Conservation (phyloP, 2,797 vertebrate species). For the Macropodus opercularis region DNA sequence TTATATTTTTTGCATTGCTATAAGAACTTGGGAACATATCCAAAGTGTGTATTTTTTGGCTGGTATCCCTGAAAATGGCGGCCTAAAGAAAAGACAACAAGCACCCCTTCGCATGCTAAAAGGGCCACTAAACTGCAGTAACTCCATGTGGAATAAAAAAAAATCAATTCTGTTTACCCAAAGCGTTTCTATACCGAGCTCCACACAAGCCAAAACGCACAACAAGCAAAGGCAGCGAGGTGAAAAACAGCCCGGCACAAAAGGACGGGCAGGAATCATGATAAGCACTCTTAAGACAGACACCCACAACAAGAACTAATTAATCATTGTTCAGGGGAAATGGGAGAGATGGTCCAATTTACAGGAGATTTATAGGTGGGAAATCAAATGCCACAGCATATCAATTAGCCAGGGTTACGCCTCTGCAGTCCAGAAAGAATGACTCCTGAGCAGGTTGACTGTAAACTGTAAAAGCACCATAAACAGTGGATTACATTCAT, state of each 20-base stretch:
- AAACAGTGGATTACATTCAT: neutral
- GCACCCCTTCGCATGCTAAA: constrained; percentile 32
- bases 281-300: constrained; percentile 58
- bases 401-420: constrained; percentile 67
- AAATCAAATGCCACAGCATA: constrained; percentile 67
- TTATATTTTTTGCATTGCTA: no score
- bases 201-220: constrained; percentile 18
- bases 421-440: constrained; percentile 47
- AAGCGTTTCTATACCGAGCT: constrained; percentile 13
- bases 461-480: constrained; percentile 24
- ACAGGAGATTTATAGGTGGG: constrained; percentile 59
- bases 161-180: constrained; percentile 45
- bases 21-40: constrained; percentile 4
- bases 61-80: constrained; percentile 5
- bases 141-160: constrained; percentile 24
- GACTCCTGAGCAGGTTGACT: constrained; percentile 33
- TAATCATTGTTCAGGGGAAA: constrained; percentile 61
- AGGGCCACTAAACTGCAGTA: constrained; percentile 30
- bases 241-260: constrained; percentile 12
- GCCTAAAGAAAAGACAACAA: constrained; percentile 25
- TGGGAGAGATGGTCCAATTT: constrained; percentile 55
- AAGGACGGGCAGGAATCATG: constrained; percentile 39
- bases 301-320: constrained; percentile 51
- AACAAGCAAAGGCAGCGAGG: constrained; percentile 6
- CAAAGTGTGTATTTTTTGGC: constrained; percentile 12